Base-by-base conservation (phyloP, 1,140 invertebrate genomes). In the Matsumurasca onukii region DNA sequence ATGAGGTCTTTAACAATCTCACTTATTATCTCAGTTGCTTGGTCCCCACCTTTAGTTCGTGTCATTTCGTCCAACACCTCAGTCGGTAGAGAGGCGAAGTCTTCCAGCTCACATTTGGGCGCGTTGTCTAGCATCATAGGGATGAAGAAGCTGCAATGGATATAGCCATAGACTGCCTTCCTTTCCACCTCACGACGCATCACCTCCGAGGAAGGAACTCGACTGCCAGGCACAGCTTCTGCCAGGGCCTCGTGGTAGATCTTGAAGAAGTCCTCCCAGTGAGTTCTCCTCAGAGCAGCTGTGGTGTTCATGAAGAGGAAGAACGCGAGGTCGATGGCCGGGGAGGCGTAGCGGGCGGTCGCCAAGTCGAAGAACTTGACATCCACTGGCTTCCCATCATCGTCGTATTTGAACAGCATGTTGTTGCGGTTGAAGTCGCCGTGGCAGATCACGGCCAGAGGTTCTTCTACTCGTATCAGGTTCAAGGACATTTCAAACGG, bases 401-500 rank as follows among this genome's bases (percentile, higher is more conserved):
- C 20, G 1, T 78, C 71, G 31, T 80, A 77, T 67, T 77, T 77
- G 74, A 82, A 86, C 55, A 85, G 71, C 24, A 86, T 77, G 67
- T 86, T 86, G 69, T 85, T 85, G 52, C 78, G 80, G 79, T 81
- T 83, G 70, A 80, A 83, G 72, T 85, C 84, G 15, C 84, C 84
- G 72, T 86, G 84, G 29, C 77, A 81, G 20, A 83, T 52, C 12
- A 83, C 80, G 5, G 78, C 76, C 69, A 78, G 77, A 1, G 80
- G 80, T 62, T 80, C 80, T 25, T 70, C 64, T 3, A 71, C 71
- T 2, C n/a, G 25, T 1, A 20, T 31, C 24, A 71, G 22, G 3
- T 29, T 22, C 30, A 48, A 17, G 39, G 69, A 63, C 20, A 70
- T n/a, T 25, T 48, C 12, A 17, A 34, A 1, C 1, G 48, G 29